These are phyloP conservation scores for Rhabdornis inornatus DNA, from an alignment of 2,113 vertebrate genomes.

Conservation along the genomic window DNA sequence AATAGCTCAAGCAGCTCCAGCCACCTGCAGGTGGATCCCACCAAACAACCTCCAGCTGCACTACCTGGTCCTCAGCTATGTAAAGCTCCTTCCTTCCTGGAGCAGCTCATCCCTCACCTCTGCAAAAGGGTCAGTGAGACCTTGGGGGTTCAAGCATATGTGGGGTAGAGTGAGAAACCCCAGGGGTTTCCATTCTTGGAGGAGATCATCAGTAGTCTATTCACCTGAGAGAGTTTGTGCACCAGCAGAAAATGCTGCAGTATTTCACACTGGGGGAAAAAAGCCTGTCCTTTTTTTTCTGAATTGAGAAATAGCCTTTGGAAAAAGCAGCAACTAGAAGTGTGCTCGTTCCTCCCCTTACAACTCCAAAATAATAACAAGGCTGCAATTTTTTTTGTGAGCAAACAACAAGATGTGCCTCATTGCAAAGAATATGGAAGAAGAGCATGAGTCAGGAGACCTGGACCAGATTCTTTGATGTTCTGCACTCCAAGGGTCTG, in stretches of 20 bases:
- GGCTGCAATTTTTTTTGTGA: background rate
- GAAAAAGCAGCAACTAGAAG: background rate
- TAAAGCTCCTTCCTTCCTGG: background rate
- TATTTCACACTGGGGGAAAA: background rate
- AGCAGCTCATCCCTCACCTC: background rate
- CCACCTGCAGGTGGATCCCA: background rate
- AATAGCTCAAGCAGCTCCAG: background rate
- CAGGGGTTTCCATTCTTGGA: background rate
- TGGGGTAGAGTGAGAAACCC: fast-evolving
- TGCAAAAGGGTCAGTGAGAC: background rate
- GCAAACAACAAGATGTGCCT: background rate
- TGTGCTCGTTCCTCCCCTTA: background rate
- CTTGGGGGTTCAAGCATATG: background rate
- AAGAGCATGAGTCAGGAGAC: background rate
- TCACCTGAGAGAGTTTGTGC: background rate
- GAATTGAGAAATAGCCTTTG: background rate
- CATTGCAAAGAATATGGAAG: background rate
- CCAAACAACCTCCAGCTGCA: background rate
- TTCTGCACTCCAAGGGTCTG: fast-evolving
- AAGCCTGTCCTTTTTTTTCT: background rate
- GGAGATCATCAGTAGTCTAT: background rate
- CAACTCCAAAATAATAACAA: background rate
- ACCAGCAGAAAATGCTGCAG: background rate
- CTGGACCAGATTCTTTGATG: background rate
- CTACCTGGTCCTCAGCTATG: background rate